Evolutionary conservation across 2,113 vertebrate genomes (phyloP).

Genomic region (Chionodraco myersi): DNA sequence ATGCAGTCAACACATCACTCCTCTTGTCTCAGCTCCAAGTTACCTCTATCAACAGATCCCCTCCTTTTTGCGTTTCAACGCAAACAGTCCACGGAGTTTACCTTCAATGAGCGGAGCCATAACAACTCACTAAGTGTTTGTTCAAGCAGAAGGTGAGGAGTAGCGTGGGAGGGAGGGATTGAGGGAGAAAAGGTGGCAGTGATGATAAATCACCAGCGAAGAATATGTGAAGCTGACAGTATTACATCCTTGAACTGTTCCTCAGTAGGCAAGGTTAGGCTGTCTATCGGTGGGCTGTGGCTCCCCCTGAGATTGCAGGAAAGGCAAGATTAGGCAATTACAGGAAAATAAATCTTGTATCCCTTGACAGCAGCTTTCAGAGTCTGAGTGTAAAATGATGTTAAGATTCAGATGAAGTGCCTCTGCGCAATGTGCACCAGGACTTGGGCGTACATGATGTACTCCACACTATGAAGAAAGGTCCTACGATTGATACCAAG

Average conservation of each 20-base stretch:
- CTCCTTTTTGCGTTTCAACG: conserved; percentile 43
- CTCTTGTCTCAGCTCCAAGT: conserved; percentile 58
- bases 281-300: conserved; percentile 69
- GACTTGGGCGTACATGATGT: conserved; percentile 63
- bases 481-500: conserved; percentile 27
- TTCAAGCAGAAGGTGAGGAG: conserved; percentile 70
- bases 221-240: conserved; percentile 77
- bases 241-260: conserved; percentile 82
- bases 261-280: conserved; percentile 77
- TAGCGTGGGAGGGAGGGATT: conserved; percentile 15
- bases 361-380: conserved; percentile 76
- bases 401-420: conserved; percentile 75
- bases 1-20: conserved; percentile 57
- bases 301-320: conserved; percentile 70
- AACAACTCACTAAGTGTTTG: conserved; percentile 80
- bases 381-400: conserved; percentile 73
- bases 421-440: conserved; percentile 66
- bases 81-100: conserved; percentile 76
- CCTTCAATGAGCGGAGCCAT: conserved; percentile 70
- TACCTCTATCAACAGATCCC: conserved; percentile 72
- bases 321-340: conserved; percentile 82
- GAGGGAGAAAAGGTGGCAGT: conserved; percentile 32
- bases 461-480: conserved; percentile 59
- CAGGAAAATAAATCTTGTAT: conserved; percentile 82
- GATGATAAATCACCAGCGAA: conserved; percentile 81